Evolutionary conservation across 2,113 vertebrate genomes (phyloP).

Genomic region (Antennarius striatus): DNA sequence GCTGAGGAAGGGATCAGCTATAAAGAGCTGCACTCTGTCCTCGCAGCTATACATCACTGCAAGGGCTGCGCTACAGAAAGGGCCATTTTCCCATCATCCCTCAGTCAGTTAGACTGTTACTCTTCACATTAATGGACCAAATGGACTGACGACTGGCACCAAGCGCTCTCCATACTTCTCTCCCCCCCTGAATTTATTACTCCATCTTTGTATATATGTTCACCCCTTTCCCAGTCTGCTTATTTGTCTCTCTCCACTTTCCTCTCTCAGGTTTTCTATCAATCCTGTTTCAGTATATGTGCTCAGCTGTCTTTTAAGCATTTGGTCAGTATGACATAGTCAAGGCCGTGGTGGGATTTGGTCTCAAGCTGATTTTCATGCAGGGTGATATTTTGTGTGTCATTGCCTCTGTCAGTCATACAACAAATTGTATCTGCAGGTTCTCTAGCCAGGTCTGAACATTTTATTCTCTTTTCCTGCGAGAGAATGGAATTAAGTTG

Average conservation of each 20-base stretch:
- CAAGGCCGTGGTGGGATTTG: conserved; percentile 54
- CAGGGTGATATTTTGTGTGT: conserved; percentile 64
- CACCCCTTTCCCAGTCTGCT: too few species aligned
- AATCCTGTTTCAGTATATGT: conserved; percentile 15
- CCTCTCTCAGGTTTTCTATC: conserved; percentile 17
- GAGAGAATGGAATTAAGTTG: conserved; percentile 73
- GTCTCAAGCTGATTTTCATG: conserved; percentile 57
- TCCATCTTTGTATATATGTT: conserved; percentile 11
- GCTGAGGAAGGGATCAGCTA: conserved; percentile 35
- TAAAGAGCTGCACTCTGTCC: conserved; percentile 48
- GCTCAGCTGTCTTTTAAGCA: conserved; percentile 52
- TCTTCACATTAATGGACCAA: conserved; percentile 71
- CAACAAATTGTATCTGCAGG: conserved; percentile 55
- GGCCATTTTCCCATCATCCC: conserved; percentile 70
- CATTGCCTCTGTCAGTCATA: conserved; percentile 59
- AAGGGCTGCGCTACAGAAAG: conserved; percentile 58
- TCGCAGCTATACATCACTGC: conserved; percentile 72
- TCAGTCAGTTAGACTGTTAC: conserved; percentile 70
- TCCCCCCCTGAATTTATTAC: conserved; percentile 3
- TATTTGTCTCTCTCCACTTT: too few species aligned
- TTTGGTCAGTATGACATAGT: conserved; percentile 14
- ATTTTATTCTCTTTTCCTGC: conserved; percentile 69
- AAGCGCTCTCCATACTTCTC: conserved; percentile 35
- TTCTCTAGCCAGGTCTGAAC: conserved; percentile 56
- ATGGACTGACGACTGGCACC: conserved; percentile 66